These are phyloP conservation scores for Dicrostonyx torquatus DNA, from an alignment of 2,797 vertebrate species.

Conservation along the genomic window DNA sequence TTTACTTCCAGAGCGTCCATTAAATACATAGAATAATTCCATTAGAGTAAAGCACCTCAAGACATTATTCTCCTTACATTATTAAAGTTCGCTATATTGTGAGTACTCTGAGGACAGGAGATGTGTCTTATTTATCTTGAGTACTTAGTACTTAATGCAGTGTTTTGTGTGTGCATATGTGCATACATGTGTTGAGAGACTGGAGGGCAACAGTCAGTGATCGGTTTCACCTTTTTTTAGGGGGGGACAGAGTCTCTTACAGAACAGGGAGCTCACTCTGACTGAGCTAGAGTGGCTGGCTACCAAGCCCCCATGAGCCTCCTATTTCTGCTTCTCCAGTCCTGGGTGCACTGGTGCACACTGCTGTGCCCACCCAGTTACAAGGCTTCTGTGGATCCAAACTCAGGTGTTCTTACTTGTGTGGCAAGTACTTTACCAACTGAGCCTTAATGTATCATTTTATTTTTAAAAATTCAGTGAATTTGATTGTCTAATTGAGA, in stretches of 20 bases:
- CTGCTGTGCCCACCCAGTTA: neutral
- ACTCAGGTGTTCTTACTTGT: neutral
- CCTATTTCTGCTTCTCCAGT: neutral
- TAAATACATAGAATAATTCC: neutral
- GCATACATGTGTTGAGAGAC: neutral
- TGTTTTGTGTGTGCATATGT: neutral
- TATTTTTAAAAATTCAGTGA: neutral
- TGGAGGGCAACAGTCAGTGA: neutral
- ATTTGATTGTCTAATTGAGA: neutral
- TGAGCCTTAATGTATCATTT: neutral
- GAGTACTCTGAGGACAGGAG: slow-evolving; percentile 12
- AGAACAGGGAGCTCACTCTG: neutral
- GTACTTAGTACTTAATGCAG: slow-evolving; percentile 26
- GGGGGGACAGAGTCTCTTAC: neutral
- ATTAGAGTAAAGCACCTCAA: slow-evolving; percentile 29
- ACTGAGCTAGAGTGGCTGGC: neutral
- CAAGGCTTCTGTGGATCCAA: neutral
- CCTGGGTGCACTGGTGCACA: neutral
- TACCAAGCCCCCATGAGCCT: neutral
- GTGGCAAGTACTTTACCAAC: neutral
- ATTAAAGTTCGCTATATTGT: slow-evolving; percentile 13
- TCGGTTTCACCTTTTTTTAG: neutral
- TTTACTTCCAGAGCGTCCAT: slow-evolving; percentile 13
- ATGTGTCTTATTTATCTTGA: slow-evolving; percentile 20
- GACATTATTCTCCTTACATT: neutral